Conservation (phyloP, 2,888 invertebrate species). For the Cylindroiulus punctatus region DNA sequence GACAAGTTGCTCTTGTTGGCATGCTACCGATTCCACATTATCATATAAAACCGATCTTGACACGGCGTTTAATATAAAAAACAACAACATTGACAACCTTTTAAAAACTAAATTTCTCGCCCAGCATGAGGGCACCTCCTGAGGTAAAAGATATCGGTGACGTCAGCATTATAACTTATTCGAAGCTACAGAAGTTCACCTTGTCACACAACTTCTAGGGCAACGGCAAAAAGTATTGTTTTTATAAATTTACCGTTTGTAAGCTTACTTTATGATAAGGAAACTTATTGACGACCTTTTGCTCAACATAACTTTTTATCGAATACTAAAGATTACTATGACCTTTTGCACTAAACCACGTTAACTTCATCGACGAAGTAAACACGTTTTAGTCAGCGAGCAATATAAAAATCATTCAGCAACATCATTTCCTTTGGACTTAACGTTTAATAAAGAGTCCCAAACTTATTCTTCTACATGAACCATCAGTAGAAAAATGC, state of each 20-base stretch:
- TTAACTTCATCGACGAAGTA: no score
- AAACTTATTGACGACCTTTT: no score
- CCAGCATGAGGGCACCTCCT: slow-evolving; percentile 1
- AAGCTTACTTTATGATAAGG: no score
- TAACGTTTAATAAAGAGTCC: no score
- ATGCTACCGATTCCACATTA: slow-evolving; percentile 31
- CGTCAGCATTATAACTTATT: slow-evolving; percentile 6
- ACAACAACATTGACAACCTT: slow-evolving; percentile 38
- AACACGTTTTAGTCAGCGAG: no score
- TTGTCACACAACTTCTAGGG: background rate
- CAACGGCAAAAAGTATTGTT: background rate
- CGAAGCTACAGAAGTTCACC: background rate
- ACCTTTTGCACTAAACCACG: no score
- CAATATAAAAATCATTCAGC: no score
- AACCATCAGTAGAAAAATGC: background rate
- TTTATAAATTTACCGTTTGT: no score
- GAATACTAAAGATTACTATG: no score
- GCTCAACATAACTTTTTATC: no score
- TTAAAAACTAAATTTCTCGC: slow-evolving; percentile 26
- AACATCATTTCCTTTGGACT: no score
- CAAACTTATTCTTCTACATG: no score
- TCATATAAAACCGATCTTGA: slow-evolving; percentile 34
- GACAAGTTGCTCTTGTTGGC: slow-evolving; percentile 31
- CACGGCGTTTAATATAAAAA: slow-evolving; percentile 38
- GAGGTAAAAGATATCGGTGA: slow-evolving; percentile 5